A percentile compares a stretch with the other conserved stretches of the same genome.
Evolutionary conservation across 2,888 invertebrate genomes (phyloP).

Genomic region (Uloborus plumipes): DNA sequence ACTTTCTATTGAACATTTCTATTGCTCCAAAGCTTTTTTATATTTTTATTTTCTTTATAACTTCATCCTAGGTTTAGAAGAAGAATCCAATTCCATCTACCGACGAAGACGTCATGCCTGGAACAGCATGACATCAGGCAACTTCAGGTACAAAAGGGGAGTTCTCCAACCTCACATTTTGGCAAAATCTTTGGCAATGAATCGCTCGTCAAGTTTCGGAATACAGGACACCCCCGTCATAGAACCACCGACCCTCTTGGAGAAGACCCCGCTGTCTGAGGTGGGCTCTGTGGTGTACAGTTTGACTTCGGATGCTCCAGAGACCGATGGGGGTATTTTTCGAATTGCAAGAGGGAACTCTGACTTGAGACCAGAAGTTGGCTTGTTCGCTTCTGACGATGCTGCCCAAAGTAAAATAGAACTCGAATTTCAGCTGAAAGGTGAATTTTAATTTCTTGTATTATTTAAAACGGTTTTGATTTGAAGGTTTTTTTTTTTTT

Average conservation of each 20-base stretch:
- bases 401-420: conserved; percentile 49
- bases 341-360: not conserved
- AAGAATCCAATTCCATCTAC: conserved; percentile 66
- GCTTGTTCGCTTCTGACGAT: too few relatives aligned
- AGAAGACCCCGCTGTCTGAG: not conserved
- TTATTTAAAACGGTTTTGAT: too few relatives aligned
- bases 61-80: conserved; percentile 64
- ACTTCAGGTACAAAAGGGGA: conserved; percentile 4
- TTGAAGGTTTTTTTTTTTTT: too few relatives aligned
- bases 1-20: too few relatives aligned
- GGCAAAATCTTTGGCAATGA: conserved; percentile 55
- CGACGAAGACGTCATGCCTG: conserved; percentile 19
- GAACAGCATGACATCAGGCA: not conserved
- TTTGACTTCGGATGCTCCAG: conserved; percentile 5
- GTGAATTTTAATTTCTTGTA: conserved; percentile 13
- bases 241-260: conserved; percentile 24
- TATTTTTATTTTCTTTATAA: too few relatives aligned
- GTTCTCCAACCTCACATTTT: conserved; percentile 40
- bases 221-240: conserved; percentile 25
- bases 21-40: too few relatives aligned
- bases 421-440: conserved; percentile 55
- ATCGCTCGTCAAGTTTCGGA: conserved; percentile 23
- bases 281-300: not conserved
- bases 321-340: conserved; percentile 1
- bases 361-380: conserved; percentile 19